phyloP scores from a whole-genome alignment of 2,797 vertebrate species.

The Ibycter americanus region DNA sequence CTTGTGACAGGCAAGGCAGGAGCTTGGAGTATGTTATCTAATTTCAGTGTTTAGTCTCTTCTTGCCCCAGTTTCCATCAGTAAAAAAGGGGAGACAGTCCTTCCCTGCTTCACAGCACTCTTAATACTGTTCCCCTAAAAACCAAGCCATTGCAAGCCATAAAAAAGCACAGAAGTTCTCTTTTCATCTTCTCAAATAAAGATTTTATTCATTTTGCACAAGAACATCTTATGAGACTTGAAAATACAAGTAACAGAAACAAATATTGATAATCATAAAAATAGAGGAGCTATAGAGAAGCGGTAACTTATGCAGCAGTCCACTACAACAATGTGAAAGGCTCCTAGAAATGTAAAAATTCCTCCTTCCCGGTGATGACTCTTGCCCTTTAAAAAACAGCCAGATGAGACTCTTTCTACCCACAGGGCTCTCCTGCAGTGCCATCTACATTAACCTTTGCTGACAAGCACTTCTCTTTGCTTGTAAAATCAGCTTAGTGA shows the following conservation, averaged over 20 bases:
- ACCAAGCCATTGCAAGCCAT: background rate
- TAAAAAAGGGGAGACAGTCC: background rate
- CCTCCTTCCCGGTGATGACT: constrained; percentile 24
- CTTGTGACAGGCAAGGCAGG: background rate
- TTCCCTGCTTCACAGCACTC: background rate
- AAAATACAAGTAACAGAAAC: background rate
- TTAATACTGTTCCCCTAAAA: background rate
- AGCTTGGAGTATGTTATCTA: background rate
- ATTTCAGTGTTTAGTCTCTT: background rate
- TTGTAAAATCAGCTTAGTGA: constrained; percentile 67
- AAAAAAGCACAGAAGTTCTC: background rate
- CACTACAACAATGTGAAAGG: background rate
- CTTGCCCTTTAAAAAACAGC: constrained; percentile 68
- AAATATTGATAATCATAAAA: background rate
- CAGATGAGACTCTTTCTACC: constrained; percentile 59
- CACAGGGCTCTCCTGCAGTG: constrained; percentile 64
- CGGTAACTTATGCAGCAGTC: background rate
- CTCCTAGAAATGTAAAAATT: constrained; percentile 38
- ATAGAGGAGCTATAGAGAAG: background rate
- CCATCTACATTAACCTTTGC: constrained; percentile 68
- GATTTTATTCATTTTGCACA: background rate
- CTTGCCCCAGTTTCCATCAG: background rate
- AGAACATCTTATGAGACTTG: background rate
- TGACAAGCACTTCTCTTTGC: constrained; percentile 65
- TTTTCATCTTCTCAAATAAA: background rate